phyloP scores from a whole-genome alignment of 2,888 invertebrate species.

The Incurvaria masculella region DNA sequence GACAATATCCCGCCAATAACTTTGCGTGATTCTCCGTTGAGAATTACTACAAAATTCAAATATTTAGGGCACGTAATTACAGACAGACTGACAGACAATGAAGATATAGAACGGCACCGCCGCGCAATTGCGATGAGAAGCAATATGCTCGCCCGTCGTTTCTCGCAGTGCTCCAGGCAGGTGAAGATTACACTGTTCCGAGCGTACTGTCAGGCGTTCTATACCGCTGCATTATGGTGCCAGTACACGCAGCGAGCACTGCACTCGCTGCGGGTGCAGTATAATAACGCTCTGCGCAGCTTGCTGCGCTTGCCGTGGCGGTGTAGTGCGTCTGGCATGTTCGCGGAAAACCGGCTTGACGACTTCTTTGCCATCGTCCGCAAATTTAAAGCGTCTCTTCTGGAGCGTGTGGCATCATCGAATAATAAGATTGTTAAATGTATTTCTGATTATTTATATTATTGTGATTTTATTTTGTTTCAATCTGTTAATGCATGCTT shows the following conservation, averaged over 20 bases:
- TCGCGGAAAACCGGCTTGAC: constrained; percentile 2
- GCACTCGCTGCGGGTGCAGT: constrained; percentile 5
- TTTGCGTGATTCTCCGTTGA: not conserved
- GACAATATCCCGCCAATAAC: not conserved
- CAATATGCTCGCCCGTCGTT: constrained; percentile 7
- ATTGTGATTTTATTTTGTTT: no score
- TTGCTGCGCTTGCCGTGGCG: constrained; percentile 3
- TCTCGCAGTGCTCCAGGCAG: constrained; percentile 1
- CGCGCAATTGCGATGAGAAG: constrained; percentile 4
- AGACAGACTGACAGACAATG: constrained; percentile 2
- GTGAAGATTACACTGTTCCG: no score
- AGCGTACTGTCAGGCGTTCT: constrained; percentile 5
- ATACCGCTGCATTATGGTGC: constrained; percentile 4
- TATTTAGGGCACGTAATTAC: constrained; percentile 5
- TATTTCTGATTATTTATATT: no score
- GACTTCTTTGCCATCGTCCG: constrained; percentile 6
- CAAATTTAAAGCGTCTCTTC: constrained; percentile 1
- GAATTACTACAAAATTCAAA: constrained; percentile 1
- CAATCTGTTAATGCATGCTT: no score
- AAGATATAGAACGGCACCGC: constrained; percentile 6
- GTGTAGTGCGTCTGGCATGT: constrained; percentile 6
- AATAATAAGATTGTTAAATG: no score
- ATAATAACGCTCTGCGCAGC: constrained; percentile 3
- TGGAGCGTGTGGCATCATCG: no score
- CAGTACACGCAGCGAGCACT: constrained; percentile 5